Percentiles rank a stretch among this genome's conserved stretches.
phyloP scores from a whole-genome alignment of 2,888 invertebrate species.

The Macrosiphum euphorbiae region DNA sequence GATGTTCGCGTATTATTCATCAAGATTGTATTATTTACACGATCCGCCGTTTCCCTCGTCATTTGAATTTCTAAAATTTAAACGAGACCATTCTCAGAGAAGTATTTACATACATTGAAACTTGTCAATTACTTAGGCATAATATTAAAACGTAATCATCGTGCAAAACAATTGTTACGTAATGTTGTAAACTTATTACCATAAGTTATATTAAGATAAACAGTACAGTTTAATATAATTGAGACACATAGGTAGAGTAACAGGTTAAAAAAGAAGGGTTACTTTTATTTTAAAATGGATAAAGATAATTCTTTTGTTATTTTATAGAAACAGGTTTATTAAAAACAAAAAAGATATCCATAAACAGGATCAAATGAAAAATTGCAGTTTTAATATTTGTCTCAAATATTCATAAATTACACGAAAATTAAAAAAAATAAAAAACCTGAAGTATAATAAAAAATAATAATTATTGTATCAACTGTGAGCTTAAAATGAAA shows the following conservation, averaged over 20 bases:
- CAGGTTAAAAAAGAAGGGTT: not conserved
- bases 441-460: not conserved
- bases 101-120: conserved; percentile 43
- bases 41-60: not conserved
- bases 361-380: not conserved
- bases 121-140: conserved; percentile 31
- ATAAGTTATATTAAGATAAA: not conserved
- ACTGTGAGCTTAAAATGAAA: not conserved
- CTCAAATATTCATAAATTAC: not conserved
- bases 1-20: conserved; percentile 27
- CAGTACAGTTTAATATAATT: not conserved
- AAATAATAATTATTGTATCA: not conserved
- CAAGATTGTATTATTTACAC: conserved; percentile 47
- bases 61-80: conserved; percentile 27
- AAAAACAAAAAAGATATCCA: not conserved
- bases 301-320: not conserved
- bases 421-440: not conserved
- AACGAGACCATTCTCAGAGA: not conserved
- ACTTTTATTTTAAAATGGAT: not conserved
- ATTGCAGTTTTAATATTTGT: not conserved
- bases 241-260: not conserved
- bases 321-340: not conserved
- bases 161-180: not conserved
- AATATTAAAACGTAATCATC: conserved; percentile 11
- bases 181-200: not conserved